Evolutionary conservation across 2,113 vertebrate species (phyloP).

Genomic region (Sinocyclocheilus maitianheensis): DNA sequence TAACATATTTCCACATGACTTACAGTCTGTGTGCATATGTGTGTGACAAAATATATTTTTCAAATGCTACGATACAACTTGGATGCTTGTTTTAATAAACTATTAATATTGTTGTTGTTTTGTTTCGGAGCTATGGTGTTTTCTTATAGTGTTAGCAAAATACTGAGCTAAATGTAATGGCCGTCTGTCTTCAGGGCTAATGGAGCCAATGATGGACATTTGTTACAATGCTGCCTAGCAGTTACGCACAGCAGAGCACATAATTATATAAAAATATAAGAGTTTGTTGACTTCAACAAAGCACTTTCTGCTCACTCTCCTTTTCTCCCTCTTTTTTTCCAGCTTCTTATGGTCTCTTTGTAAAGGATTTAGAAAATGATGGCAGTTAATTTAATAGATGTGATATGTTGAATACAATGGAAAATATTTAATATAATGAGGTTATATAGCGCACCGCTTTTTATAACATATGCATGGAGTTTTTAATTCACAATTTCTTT

Average conservation of each 20-base stretch:
- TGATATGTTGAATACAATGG: background rate
- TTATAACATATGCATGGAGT: slow-evolving; percentile 16
- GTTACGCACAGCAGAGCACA: slow-evolving; percentile 40
- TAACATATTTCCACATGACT: background rate
- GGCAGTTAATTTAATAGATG: slow-evolving; percentile 13
- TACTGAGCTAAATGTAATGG: slow-evolving; percentile 26
- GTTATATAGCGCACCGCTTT: background rate
- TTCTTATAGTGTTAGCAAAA: slow-evolving; percentile 31
- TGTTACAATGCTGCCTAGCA: slow-evolving; percentile 35
- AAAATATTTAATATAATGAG: background rate
- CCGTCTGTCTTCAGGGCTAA: slow-evolving; percentile 31
- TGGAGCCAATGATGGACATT: slow-evolving; percentile 38
- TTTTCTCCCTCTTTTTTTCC: background rate
- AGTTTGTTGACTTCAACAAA: slow-evolving; percentile 40
- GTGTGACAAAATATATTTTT: background rate
- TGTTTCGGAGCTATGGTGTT: background rate
- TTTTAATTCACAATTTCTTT: background rate
- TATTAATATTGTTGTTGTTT: slow-evolving; percentile 1
- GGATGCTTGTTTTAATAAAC: background rate
- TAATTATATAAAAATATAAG: slow-evolving; percentile 39
- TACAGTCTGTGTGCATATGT: background rate
- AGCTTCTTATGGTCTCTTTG: background rate
- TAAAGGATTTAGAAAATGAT: slow-evolving; percentile 15
- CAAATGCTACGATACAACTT: background rate
- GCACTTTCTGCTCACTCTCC: background rate